These are phyloP conservation scores for Anthophora plumipes DNA, from an alignment of 2,888 invertebrate genomes.

Conservation along the genomic window DNA sequence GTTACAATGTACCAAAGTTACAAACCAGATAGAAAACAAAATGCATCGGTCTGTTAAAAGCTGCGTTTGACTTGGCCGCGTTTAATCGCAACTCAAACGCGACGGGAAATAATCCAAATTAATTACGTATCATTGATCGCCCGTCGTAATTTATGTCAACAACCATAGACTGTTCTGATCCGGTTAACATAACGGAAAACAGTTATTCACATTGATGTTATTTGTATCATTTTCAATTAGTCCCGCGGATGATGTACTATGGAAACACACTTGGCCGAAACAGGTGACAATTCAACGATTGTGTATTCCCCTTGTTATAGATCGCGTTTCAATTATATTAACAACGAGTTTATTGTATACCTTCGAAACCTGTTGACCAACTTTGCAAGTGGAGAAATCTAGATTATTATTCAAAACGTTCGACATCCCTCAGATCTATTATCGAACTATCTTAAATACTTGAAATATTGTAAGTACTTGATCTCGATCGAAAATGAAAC, in stretches of 20 bases:
- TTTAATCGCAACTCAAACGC: slow-evolving; percentile 29
- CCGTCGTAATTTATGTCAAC: slow-evolving; percentile 35
- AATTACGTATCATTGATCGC: slow-evolving; percentile 39
- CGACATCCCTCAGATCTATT: not conserved
- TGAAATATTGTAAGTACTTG: not conserved
- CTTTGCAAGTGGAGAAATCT: not conserved
- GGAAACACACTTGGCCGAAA: not conserved
- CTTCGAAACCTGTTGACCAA: not conserved
- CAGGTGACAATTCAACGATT: not conserved
- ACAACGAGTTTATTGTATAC: not conserved
- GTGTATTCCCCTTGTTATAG: not conserved
- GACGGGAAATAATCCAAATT: slow-evolving; percentile 38
- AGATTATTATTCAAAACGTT: not conserved
- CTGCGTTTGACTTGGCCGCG: slow-evolving; percentile 30
- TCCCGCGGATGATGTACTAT: not conserved
- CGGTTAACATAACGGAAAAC: slow-evolving; percentile 12
- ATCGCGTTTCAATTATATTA: not conserved
- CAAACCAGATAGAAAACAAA: slow-evolving; percentile 18
- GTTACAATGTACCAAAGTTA: slow-evolving; percentile 18
- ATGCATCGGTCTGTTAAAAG: slow-evolving; percentile 24
- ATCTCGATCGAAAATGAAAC: too few relatives aligned
- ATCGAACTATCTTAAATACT: not conserved
- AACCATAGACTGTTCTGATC: slow-evolving; percentile 11
- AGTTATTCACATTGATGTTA: slow-evolving; percentile 27
- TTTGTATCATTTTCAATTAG: slow-evolving; percentile 30